Evolutionary conservation across 2,888 invertebrate species (phyloP).

Genomic region (Lomographa bimaculata): DNA sequence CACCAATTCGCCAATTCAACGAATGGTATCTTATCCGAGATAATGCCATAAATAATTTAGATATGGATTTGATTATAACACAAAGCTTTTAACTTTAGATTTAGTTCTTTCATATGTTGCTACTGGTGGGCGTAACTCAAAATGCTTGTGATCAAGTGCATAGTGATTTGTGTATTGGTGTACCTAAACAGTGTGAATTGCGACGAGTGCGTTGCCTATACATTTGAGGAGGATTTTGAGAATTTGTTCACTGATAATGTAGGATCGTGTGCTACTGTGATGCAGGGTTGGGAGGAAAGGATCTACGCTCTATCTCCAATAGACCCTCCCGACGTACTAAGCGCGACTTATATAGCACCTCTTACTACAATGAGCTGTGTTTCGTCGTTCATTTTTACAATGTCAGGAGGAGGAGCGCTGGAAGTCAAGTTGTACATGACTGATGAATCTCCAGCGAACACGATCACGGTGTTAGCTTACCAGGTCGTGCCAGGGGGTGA

Average conservation of each 20-base stretch:
- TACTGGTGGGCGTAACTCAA: slow-evolving; percentile 22
- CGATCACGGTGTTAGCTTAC: slow-evolving; percentile 44
- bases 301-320: slow-evolving; percentile 36
- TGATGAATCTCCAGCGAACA: slow-evolving; percentile 32
- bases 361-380: slow-evolving; percentile 33
- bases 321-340: slow-evolving; percentile 35
- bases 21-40: slow-evolving; percentile 47
- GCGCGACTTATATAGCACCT: slow-evolving; percentile 43
- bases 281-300: slow-evolving; percentile 40
- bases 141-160: slow-evolving; percentile 30
- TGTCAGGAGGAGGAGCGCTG: slow-evolving; percentile 43
- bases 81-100: slow-evolving; percentile 37
- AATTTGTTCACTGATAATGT: slow-evolving; percentile 38
- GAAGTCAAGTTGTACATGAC: slow-evolving; percentile 52
- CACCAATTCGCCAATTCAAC: slow-evolving; percentile 22
- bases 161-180: slow-evolving; percentile 19
- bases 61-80: slow-evolving; percentile 39
- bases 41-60: slow-evolving; percentile 37
- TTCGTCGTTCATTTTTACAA: slow-evolving; percentile 40
- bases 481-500: slow-evolving; percentile 32
- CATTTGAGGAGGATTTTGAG: slow-evolving; percentile 47
- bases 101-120: slow-evolving; percentile 37
- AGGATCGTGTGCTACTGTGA: slow-evolving; percentile 32
- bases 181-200: slow-evolving; percentile 35
- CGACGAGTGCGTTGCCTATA: slow-evolving; percentile 49